Evolutionary conservation across 2,797 vertebrate genomes (phyloP).

Genomic region (Syndactyla subalaris): DNA sequence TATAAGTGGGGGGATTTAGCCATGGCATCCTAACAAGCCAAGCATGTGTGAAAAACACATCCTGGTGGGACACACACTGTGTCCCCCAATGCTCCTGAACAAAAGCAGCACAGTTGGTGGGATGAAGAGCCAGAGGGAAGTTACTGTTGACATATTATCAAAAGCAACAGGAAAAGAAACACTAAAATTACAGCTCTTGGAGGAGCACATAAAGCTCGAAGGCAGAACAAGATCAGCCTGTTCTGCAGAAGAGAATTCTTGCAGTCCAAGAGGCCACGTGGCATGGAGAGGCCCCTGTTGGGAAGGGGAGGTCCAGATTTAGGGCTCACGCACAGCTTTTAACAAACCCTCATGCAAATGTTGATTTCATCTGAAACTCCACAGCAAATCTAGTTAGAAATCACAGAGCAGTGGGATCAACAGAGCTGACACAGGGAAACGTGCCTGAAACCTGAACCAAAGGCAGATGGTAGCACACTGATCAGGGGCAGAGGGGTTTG

Average conservation of each 20-base stretch:
- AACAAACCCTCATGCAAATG: not conserved
- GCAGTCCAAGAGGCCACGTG: constrained; percentile 9
- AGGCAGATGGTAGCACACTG: not conserved
- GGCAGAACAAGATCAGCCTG: constrained; percentile 64
- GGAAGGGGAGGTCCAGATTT: not conserved
- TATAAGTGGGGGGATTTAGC: not conserved
- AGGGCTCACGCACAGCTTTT: not conserved
- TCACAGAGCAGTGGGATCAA: not conserved
- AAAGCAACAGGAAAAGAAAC: constrained; percentile 32
- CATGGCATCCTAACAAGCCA: not conserved
- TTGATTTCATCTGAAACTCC: not conserved
- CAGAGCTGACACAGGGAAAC: not conserved
- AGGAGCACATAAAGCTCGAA: not conserved
- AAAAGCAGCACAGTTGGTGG: not conserved
- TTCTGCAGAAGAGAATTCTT: constrained; percentile 40
- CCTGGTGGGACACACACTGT: not conserved
- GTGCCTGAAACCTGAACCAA: not conserved
- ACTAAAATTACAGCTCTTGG: constrained; percentile 15
- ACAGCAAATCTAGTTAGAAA: not conserved
- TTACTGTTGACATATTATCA: not conserved
- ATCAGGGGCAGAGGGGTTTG: not conserved
- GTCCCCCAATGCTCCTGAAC: not conserved
- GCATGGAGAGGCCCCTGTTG: not conserved
- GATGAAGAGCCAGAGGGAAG: not conserved
- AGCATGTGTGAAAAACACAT: not conserved